Conservation (phyloP, 2,888 invertebrate genomes). For the Drosophila prolongata region DNA sequence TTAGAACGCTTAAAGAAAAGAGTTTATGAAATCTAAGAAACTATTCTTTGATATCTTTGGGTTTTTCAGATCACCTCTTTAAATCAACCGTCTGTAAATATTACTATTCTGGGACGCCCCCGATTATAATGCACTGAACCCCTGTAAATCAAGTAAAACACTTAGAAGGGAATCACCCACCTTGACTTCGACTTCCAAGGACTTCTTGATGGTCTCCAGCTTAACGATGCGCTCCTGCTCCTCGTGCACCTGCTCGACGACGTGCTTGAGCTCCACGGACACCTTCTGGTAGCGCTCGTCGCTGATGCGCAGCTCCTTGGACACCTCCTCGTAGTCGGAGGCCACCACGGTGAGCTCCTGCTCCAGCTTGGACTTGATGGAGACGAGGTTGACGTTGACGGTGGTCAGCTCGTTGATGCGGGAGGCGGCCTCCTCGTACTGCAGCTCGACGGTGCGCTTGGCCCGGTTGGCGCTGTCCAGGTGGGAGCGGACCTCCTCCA, state of each 20-base stretch:
- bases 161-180: conserved; percentile 72
- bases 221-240: conserved; percentile 98
- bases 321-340: conserved; percentile 98
- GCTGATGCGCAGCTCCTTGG: conserved; percentile 95
- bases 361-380: conserved; percentile 97
- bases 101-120: no score
- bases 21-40: no score
- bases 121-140: no score
- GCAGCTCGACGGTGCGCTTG: conserved; percentile 95
- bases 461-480: conserved; percentile 96
- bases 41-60: no score
- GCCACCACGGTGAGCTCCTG: conserved; percentile 96
- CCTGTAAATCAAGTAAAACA: no score
- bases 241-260: conserved; percentile 96
- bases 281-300: conserved; percentile 98
- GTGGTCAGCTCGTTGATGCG: conserved; percentile 97
- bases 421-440: conserved; percentile 95
- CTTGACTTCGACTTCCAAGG: conserved; percentile 98
- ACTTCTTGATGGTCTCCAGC: conserved; percentile 98
- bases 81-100: no score
- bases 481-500: conserved; percentile 97
- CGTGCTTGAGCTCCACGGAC: conserved; percentile 96
- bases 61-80: no score
- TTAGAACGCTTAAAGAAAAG: no score
- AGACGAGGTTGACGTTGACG: conserved; percentile 97